These are phyloP conservation scores for Zaprionus bogoriensis DNA, from an alignment of 2,888 invertebrate genomes.

Conservation along the genomic window DNA sequence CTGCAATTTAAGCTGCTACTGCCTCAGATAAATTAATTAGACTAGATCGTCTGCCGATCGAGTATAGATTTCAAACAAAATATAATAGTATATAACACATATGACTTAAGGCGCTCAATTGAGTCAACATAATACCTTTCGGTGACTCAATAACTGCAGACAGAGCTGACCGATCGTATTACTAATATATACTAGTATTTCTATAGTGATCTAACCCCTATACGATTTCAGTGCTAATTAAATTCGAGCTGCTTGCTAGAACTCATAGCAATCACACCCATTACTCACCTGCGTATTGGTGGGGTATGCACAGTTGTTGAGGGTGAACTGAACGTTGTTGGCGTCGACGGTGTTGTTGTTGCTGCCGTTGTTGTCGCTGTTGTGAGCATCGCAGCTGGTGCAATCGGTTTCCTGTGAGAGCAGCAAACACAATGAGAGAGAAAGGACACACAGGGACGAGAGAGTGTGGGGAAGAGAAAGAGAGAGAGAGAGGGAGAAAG, in stretches of 20 bases:
- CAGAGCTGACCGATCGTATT: no score
- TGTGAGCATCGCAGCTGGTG: constrained; percentile 74
- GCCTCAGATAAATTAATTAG: no score
- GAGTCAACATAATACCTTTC: no score
- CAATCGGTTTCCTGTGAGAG: constrained; percentile 75
- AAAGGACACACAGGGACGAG: not conserved
- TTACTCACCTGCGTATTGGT: constrained; percentile 84
- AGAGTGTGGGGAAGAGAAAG: not conserved
- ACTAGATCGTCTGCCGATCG: no score
- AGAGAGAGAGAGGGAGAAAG: constrained; percentile 10
- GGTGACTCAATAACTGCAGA: no score
- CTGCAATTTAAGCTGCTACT: no score
- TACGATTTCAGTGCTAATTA: no score
- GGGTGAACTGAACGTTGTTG: constrained; percentile 58
- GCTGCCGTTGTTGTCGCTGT: constrained; percentile 58
- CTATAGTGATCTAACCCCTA: no score
- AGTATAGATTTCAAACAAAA: no score
- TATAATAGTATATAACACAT: no score
- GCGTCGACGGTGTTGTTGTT: constrained; percentile 51
- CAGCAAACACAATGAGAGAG: not conserved
- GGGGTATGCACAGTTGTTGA: constrained; percentile 77
- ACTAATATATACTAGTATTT: no score
- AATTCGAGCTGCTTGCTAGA: not conserved
- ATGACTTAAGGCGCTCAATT: no score
- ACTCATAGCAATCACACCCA: not conserved